Conservation (phyloP, 2,113 vertebrate species). For the Corvus cornix region DNA sequence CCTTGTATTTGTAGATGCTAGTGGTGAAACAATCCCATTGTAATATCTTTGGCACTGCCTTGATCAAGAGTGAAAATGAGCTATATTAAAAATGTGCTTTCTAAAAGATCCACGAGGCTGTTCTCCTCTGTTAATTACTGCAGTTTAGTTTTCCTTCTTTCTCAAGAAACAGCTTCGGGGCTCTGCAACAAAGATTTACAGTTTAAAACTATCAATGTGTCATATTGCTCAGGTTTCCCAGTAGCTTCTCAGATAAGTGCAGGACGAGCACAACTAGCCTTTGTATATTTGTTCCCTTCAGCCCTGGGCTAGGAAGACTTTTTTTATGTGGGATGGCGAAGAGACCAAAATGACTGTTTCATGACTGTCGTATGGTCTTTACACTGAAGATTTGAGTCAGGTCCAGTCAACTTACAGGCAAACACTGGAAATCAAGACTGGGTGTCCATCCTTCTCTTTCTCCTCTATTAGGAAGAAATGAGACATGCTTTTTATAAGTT, state of each 20-base stretch:
- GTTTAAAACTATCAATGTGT: neutral
- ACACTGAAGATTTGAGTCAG: neutral
- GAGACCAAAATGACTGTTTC: neutral
- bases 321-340: neutral
- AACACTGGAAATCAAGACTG: neutral
- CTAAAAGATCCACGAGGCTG: neutral
- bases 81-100: neutral
- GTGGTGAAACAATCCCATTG: neutral
- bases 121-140: neutral
- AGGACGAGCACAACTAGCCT: neutral
- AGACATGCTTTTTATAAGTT: neutral
- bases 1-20: neutral
- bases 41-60: neutral
- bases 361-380: neutral
- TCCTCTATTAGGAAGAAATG: neutral
- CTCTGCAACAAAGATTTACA: neutral
- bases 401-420: neutral
- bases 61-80: neutral
- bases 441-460: neutral
- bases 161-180: slow-evolving; percentile 5
- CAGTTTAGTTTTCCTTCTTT: neutral
- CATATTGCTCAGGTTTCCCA: neutral
- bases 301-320: neutral
- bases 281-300: neutral
- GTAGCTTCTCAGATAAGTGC: neutral